Evolutionary conservation across 2,113 vertebrate genomes (phyloP).

Genomic region (Sceloporus tristichus): DNA sequence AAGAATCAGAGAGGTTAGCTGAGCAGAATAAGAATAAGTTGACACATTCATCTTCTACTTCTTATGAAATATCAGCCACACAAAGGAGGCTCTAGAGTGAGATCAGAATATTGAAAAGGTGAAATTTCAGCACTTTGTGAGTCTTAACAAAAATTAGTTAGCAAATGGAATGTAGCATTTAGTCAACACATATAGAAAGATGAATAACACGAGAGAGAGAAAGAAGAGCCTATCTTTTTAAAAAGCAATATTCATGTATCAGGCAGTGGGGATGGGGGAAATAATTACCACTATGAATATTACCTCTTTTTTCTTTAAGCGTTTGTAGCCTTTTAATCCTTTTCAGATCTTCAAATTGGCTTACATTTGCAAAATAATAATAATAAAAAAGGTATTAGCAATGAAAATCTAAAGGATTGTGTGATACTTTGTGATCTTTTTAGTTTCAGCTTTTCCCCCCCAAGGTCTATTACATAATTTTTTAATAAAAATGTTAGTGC

Average conservation of each 20-base stretch:
- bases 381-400: too few relatives aligned
- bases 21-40: neutral
- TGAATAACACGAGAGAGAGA: neutral
- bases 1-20: neutral
- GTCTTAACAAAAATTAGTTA: neutral
- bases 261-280: too few relatives aligned
- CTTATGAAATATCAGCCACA: neutral
- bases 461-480: too few relatives aligned
- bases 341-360: neutral
- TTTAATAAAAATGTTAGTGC: too few relatives aligned
- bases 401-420: too few relatives aligned
- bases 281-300: neutral
- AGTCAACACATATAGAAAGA: neutral
- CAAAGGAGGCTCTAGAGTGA: neutral
- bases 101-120: slow-evolving; percentile 1
- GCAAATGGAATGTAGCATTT: neutral
- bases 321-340: neutral
- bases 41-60: neutral
- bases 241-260: neutral
- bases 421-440: too few relatives aligned
- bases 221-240: neutral
- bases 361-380: neutral
- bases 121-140: neutral
- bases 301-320: neutral
- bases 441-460: too few relatives aligned